phyloP scores from a whole-genome alignment of 2,797 vertebrate species.

The Margarornis squamiger region DNA sequence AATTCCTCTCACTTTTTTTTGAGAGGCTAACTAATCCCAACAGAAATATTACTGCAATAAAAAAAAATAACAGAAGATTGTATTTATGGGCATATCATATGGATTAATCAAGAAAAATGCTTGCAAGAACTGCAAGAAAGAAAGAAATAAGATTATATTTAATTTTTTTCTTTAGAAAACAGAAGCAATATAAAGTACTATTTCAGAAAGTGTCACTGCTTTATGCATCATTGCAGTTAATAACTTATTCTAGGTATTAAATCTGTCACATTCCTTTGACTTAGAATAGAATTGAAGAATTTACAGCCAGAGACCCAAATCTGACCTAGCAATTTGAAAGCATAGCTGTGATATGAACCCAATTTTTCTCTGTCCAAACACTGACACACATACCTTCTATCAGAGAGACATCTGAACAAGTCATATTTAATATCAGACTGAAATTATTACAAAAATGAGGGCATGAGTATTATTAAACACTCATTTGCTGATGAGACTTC shows the following conservation, averaged over 20 bases:
- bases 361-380: slow-evolving; percentile 75
- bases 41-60: slow-evolving; percentile 37
- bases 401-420: slow-evolving; percentile 57
- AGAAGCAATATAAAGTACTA: slow-evolving; percentile 18
- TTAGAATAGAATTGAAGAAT: slow-evolving; percentile 75
- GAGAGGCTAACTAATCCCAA: background rate
- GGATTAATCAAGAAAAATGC: slow-evolving; percentile 56
- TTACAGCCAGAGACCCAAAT: slow-evolving; percentile 75
- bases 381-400: slow-evolving; percentile 61
- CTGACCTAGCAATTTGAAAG: slow-evolving; percentile 78
- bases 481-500: slow-evolving; percentile 37
- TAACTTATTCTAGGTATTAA: slow-evolving; percentile 81
- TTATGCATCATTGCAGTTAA: slow-evolving; percentile 77
- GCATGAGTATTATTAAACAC: slow-evolving; percentile 53
- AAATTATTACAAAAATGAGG: slow-evolving; percentile 66
- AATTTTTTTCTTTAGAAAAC: slow-evolving; percentile 52
- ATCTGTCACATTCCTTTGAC: slow-evolving; percentile 83
- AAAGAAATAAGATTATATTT: slow-evolving; percentile 18
- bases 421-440: slow-evolving; percentile 67
- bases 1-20: background rate
- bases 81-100: background rate
- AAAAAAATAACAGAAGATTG: slow-evolving; percentile 7
- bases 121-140: slow-evolving; percentile 15
- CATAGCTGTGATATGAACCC: slow-evolving; percentile 78
- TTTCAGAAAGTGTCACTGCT: slow-evolving; percentile 63